A percentile compares a stretch with the other conserved stretches of the same genome.
Evolutionary conservation across 2,797 vertebrate genomes (phyloP).

Genomic region (Neosalanx taihuensis): DNA sequence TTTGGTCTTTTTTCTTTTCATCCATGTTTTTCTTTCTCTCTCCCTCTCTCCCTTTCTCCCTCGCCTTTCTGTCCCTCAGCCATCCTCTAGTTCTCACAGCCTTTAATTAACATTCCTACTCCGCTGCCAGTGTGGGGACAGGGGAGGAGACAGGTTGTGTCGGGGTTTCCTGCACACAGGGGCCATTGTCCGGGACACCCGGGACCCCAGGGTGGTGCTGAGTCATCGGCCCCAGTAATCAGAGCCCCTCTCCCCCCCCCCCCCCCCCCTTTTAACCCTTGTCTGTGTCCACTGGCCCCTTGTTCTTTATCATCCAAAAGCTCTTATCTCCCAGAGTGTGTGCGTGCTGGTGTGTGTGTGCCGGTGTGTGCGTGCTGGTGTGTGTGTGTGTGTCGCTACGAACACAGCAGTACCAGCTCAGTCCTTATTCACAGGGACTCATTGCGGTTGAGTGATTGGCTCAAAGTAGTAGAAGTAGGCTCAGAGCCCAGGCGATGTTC

Average conservation of each 20-base stretch:
- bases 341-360: not conserved
- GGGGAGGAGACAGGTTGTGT: conserved; percentile 57
- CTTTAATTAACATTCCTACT: conserved; percentile 73
- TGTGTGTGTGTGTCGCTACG: not conserved
- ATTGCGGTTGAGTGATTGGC: too few relatives aligned
- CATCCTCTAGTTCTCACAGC: conserved; percentile 50
- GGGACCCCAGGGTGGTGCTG: conserved; percentile 50
- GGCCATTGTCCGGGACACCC: conserved; percentile 60
- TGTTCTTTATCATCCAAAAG: conserved; percentile 27
- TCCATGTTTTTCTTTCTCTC: not conserved
- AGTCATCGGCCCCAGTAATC: conserved; percentile 61
- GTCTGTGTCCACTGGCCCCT: conserved; percentile 17
- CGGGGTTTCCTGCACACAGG: conserved; percentile 65
- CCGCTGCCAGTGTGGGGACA: conserved; percentile 43
- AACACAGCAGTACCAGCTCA: not conserved
- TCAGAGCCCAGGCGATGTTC: too few relatives aligned
- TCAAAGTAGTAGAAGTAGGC: too few relatives aligned
- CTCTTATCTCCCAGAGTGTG: conserved; percentile 3
- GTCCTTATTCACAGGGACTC: not conserved
- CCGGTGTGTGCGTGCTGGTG: not conserved
- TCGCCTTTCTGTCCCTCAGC: conserved; percentile 11
- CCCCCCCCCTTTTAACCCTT: conserved; percentile 10
- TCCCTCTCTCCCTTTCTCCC: conserved; percentile 1
- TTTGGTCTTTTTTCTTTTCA: not conserved
- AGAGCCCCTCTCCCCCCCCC: conserved; percentile 39